Base-by-base conservation (phyloP, 2,113 vertebrate species). In the Sturnus vulgaris region DNA sequence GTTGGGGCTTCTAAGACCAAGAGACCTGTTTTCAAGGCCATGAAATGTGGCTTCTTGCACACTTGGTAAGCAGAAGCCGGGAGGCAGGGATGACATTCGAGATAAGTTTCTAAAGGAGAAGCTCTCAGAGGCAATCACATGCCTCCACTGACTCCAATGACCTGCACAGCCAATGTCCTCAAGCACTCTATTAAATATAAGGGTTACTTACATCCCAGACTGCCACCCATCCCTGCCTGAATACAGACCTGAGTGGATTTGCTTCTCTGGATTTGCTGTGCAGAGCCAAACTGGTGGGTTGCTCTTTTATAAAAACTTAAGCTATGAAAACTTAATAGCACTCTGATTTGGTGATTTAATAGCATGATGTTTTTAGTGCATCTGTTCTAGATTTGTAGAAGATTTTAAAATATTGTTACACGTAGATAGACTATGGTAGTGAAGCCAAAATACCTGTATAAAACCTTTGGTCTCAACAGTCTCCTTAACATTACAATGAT, bases 401-500 rank as follows among this genome's bases (percentile, higher is more conserved):
- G 65, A 52, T 44, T 91, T 92, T 72, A 83, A 87, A 85, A 83
- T 60, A 87, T n/a, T 64, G 61, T 85, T 82, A 73, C 7, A 3
- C 52, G 39, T 82, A 88, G 61, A 85, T 20, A 95, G 70, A 63
- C 39, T 80, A 72, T 30, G 4, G 5, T 19, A 77, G 50, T 46
- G 86, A 65, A 65, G 56, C 65, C 69, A 92, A 95, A 96, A 87
- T 30, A 82, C n/a, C 37, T 59, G 53, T 60, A 65, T 49, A 95
- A 96, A 96, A 76, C 49, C 86, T 95, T 88, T 86, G 88, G 64
- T 57, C 86, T 76, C 87, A 93, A 93, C 25, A 71, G 76, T 73
- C 72, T 95, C 94, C 92, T 96, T 95, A 97, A 95, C 80, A 86
- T 78, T 78, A 91, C 37, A 95, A 60, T 96, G 92, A 97, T 94